Conservation (phyloP, 2,113 vertebrate genomes). For the Coracopsis vasa region DNA sequence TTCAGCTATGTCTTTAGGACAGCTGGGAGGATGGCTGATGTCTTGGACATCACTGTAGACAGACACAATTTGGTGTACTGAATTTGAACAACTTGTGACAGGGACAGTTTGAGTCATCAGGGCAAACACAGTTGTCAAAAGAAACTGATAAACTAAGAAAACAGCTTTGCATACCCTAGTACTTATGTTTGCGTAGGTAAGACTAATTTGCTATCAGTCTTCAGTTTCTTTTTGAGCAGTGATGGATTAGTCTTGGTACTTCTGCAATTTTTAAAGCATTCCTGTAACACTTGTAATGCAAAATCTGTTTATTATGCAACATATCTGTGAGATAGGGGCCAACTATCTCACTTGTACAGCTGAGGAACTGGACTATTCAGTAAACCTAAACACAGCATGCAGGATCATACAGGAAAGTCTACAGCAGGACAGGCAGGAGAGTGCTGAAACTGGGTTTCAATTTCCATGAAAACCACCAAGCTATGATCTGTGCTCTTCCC, state of each 20-base stretch:
- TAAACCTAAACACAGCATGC: neutral
- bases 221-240: neutral
- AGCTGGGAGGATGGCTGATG: neutral
- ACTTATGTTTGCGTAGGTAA: neutral
- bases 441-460: neutral
- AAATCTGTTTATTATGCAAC: neutral
- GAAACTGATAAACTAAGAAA: conserved; percentile 14
- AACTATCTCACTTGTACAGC: neutral
- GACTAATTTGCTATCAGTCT: neutral
- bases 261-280: neutral
- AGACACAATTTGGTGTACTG: neutral
- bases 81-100: neutral
- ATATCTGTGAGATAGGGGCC: neutral
- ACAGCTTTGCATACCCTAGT: neutral
- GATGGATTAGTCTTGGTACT: neutral
- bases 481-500: neutral
- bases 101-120: neutral
- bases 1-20: neutral
- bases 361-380: neutral
- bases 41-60: neutral
- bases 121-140: conserved; percentile 13
- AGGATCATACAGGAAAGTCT: neutral
- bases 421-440: neutral
- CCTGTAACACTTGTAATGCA: neutral
- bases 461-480: neutral